Evolutionary conservation across 2,797 vertebrate species (phyloP).

Genomic region (Mormyrus proboscirostris): DNA sequence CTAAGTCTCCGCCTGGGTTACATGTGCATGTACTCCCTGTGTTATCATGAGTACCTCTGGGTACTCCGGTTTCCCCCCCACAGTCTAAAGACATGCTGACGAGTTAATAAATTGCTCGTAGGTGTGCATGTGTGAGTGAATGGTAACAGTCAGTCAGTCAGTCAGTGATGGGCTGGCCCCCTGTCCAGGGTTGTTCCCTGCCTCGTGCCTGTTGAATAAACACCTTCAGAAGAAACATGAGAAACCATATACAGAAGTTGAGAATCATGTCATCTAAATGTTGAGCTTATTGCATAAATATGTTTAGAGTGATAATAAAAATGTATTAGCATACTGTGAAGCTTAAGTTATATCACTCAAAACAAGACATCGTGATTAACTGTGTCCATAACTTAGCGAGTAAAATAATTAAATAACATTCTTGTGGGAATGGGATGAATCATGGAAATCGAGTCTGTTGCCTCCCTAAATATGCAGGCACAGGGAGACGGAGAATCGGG

Average conservation of each 20-base stretch:
- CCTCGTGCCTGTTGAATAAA: not conserved
- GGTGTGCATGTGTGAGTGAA: too few species aligned
- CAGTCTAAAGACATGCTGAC: too few species aligned
- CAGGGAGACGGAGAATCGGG: too few species aligned
- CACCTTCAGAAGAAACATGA: not conserved
- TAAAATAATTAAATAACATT: not conserved
- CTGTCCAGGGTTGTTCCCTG: too few species aligned
- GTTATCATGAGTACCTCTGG: too few species aligned
- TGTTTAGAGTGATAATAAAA: not conserved
- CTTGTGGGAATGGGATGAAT: not conserved
- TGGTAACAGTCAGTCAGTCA: too few species aligned
- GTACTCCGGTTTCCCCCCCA: too few species aligned
- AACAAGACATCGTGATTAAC: not conserved
- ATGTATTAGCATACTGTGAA: not conserved
- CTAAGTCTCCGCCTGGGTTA: too few species aligned
- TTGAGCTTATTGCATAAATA: not conserved
- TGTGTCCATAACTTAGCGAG: not conserved
- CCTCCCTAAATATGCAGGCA: not conserved
- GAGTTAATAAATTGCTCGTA: too few species aligned
- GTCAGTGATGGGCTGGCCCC: too few species aligned
- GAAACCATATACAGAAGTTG: not conserved
- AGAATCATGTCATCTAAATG: not conserved
- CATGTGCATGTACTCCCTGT: too few species aligned
- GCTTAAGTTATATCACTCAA: not conserved
- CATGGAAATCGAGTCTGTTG: not conserved